phyloP scores from a whole-genome alignment of 2,888 invertebrate genomes.

The Drosophila putrida region DNA sequence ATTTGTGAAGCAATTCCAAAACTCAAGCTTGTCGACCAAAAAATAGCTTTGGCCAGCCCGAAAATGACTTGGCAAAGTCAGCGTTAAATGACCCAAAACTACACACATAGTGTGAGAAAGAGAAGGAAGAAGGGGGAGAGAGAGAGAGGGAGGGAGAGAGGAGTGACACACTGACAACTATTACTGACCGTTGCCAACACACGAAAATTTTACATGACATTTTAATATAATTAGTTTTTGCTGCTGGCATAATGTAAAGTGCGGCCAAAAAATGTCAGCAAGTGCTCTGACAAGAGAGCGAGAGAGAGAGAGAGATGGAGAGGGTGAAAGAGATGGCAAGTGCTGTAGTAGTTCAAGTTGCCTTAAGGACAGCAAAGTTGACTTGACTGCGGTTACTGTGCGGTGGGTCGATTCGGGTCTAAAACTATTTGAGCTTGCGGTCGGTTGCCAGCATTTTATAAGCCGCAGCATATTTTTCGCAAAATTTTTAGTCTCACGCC shows the following conservation, averaged over 20 bases:
- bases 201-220: constrained; percentile 75
- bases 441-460: constrained; percentile 66
- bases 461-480: constrained; percentile 75
- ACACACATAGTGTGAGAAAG: constrained; percentile 14
- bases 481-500: constrained; percentile 68
- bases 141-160: not conserved
- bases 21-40: constrained; percentile 26
- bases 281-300: constrained; percentile 37
- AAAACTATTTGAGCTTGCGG: constrained; percentile 72
- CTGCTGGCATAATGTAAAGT: constrained; percentile 73
- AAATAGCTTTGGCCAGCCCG: constrained; percentile 37
- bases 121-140: not conserved
- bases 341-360: constrained; percentile 36
- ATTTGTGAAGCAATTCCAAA: constrained; percentile 38
- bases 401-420: constrained; percentile 33
- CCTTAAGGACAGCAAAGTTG: constrained; percentile 66
- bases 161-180: constrained; percentile 60
- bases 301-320: not conserved
- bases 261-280: constrained; percentile 77
- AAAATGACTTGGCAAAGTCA: constrained; percentile 70
- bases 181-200: constrained; percentile 66
- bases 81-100: constrained; percentile 63
- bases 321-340: not conserved
- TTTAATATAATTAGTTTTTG: constrained; percentile 79
- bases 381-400: constrained; percentile 61